Evolutionary conservation across 2,797 vertebrate species (phyloP).

Genomic region (Sebastiscus tertius): DNA sequence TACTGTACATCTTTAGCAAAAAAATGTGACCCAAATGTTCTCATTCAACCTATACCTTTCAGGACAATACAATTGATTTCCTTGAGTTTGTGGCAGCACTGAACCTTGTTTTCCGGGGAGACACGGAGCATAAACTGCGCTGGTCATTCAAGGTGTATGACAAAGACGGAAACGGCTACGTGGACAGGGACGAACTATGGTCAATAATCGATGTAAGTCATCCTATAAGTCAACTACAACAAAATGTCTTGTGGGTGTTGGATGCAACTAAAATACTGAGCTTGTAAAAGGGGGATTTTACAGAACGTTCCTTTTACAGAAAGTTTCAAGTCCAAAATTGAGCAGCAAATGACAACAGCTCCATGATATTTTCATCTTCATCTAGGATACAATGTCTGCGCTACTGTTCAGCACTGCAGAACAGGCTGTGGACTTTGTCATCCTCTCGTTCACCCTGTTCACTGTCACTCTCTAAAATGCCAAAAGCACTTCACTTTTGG

Average conservation of each 20-base stretch:
- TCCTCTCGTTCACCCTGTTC: not conserved
- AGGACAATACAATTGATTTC: slow-evolving; percentile 84
- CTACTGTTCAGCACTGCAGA: not conserved
- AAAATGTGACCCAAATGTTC: not conserved
- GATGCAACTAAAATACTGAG: not conserved
- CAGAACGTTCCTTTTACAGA: not conserved
- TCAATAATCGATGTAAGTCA: slow-evolving; percentile 81
- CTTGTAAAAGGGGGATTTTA: not conserved
- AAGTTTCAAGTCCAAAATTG: not conserved
- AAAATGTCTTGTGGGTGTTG: not conserved
- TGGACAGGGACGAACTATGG: slow-evolving; percentile 74
- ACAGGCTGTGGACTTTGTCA: not conserved
- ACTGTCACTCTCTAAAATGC: not conserved
- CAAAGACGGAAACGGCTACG: slow-evolving; percentile 76
- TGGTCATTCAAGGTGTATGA: slow-evolving; percentile 86
- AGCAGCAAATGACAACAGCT: not conserved
- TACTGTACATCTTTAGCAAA: not conserved
- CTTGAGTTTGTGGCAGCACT: slow-evolving; percentile 82
- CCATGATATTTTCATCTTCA: not conserved
- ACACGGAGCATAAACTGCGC: slow-evolving; percentile 78
- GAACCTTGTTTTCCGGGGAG: slow-evolving; percentile 80
- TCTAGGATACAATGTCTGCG: not conserved
- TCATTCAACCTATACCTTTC: slow-evolving; percentile 5
- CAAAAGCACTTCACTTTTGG: not conserved
- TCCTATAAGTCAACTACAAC: not conserved